Percentiles rank a stretch among this genome's conserved stretches.
Conservation (phyloP, 2,797 vertebrate genomes). For the Sternotherus odoratus region DNA sequence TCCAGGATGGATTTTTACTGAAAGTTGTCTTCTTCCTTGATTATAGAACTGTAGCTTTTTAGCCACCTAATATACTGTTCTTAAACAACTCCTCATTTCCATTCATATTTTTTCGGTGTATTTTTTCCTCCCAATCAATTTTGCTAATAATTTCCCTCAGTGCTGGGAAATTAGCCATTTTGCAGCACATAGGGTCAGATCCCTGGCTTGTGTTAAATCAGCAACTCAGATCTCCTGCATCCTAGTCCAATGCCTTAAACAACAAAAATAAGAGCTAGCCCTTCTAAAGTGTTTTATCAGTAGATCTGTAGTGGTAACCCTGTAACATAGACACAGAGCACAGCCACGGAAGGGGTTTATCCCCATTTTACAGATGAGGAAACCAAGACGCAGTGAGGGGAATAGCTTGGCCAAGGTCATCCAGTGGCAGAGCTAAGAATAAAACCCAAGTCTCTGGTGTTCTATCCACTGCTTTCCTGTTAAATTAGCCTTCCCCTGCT, state of each 20-base stretch:
- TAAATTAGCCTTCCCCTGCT: not conserved
- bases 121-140: not conserved
- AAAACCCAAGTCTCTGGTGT: not conserved
- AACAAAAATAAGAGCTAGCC: not conserved
- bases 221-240: not conserved
- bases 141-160: not conserved
- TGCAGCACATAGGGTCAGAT: rapidly evolving
- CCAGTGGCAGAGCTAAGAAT: not conserved
- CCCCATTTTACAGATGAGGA: rapidly evolving
- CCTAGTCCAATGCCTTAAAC: not conserved
- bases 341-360: no score
- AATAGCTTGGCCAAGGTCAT: not conserved
- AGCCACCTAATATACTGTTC: not conserved
- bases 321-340: no score
- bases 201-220: not conserved
- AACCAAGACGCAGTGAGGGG: not conserved
- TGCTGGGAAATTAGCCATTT: not conserved
- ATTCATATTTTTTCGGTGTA: not conserved
- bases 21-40: not conserved
- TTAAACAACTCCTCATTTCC: not conserved
- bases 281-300: not conserved
- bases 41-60: not conserved
- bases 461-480: not conserved
- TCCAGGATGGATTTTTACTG: not conserved
- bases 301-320: no score